Percentiles rank a stretch among this genome's conserved stretches.
These are phyloP conservation scores for Bothrops jararaca DNA, from an alignment of 2,113 vertebrate genomes.

Conservation along the genomic window DNA sequence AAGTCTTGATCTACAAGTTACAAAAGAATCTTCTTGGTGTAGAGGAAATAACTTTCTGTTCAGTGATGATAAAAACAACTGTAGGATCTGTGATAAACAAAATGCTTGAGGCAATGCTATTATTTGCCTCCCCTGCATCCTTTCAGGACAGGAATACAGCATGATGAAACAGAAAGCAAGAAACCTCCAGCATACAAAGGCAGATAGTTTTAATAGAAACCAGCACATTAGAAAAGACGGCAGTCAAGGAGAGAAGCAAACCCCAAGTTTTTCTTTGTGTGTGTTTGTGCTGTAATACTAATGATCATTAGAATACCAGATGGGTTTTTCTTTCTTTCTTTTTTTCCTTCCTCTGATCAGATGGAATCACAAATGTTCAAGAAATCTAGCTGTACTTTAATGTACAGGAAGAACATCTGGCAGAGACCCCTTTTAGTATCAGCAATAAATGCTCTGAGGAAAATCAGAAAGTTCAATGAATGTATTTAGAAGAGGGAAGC, in stretches of 20 bases:
- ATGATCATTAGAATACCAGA: slow-evolving; percentile 13
- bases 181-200: slow-evolving; percentile 33
- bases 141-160: slow-evolving; percentile 52
- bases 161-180: slow-evolving; percentile 29
- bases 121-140: slow-evolving; percentile 37
- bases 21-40: slow-evolving; percentile 63
- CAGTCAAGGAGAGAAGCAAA: slow-evolving; percentile 16
- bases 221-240: slow-evolving; percentile 1
- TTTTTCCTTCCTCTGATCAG: slow-evolving; percentile 5
- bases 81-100: slow-evolving; percentile 59
- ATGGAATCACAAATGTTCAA: slow-evolving; percentile 6
- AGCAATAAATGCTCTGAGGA: slow-evolving; percentile 8
- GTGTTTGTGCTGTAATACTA: background rate
- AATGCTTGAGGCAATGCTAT: slow-evolving; percentile 53
- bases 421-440: slow-evolving; percentile 5
- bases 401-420: background rate
- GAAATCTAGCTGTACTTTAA: slow-evolving; percentile 11
- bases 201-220: slow-evolving; percentile 37
- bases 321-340: background rate
- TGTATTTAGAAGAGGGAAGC: slow-evolving; percentile 31
- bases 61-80: background rate
- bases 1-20: slow-evolving; percentile 71
- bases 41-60: slow-evolving; percentile 32
- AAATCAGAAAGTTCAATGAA: background rate
- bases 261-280: slow-evolving; percentile 3